Percentiles rank a stretch among this genome's conserved stretches.
phyloP scores from a whole-genome alignment of 1,140 invertebrate genomes.

The Diorhabda sublineata region DNA sequence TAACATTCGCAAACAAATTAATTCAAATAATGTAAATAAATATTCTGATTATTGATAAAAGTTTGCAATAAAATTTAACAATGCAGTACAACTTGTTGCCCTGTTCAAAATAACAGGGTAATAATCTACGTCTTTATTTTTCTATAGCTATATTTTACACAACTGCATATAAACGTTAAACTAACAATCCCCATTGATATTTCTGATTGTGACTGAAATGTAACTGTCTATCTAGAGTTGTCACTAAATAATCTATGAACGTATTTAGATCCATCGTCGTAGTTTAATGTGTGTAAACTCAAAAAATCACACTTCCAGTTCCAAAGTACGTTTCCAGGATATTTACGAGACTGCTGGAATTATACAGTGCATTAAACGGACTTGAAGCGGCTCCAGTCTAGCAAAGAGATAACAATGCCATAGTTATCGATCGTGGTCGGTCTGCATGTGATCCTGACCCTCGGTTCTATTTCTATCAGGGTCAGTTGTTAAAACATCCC shows the following conservation, averaged over 20 bases:
- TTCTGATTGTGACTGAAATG: background rate
- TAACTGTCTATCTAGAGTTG: background rate
- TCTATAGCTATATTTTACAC: background rate
- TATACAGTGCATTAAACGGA: slow-evolving; percentile 5
- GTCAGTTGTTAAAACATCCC: background rate
- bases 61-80: too few relatives aligned
- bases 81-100: too few relatives aligned
- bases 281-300: background rate
- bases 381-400: slow-evolving; percentile 9
- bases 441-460: slow-evolving; percentile 2
- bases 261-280: background rate
- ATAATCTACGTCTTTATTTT: background rate
- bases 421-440: background rate
- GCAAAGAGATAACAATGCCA: slow-evolving; percentile 8
- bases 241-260: background rate
- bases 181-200: slow-evolving; percentile 1
- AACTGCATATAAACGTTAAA: background rate
- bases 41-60: too few relatives aligned
- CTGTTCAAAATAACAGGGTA: too few relatives aligned
- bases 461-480: slow-evolving; percentile 1
- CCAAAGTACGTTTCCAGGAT: background rate
- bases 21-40: too few relatives aligned
- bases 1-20: too few relatives aligned
- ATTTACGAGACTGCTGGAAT: slow-evolving; percentile 5
- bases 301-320: slow-evolving; percentile 1